phyloP scores from a whole-genome alignment of 2,888 invertebrate species.

The Melanostoma scalare region DNA sequence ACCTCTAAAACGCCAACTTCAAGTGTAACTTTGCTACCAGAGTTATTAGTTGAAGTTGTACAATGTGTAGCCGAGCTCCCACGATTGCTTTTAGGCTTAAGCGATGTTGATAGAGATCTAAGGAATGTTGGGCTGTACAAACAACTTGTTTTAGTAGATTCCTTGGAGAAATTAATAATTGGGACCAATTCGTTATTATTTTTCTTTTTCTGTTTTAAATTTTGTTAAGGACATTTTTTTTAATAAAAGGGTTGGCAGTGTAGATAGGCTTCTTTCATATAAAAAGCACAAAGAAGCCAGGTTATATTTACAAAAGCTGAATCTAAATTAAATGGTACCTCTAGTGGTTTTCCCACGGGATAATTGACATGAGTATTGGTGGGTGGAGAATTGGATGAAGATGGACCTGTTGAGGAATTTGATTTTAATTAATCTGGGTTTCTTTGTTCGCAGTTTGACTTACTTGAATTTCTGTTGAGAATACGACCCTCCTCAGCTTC shows the following conservation, averaged over 20 bases:
- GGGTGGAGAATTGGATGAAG: slow-evolving; percentile 41
- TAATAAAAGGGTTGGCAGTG: slow-evolving; percentile 38
- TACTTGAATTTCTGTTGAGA: slow-evolving; percentile 76
- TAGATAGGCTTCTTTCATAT: slow-evolving; percentile 7
- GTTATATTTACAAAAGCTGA: background rate
- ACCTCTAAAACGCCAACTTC: slow-evolving; percentile 82
- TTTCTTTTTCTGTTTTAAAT: slow-evolving; percentile 34
- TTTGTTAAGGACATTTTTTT: slow-evolving; percentile 55
- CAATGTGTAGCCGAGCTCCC: slow-evolving; percentile 78
- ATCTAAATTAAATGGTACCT: slow-evolving; percentile 83
- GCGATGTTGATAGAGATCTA: slow-evolving; percentile 80
- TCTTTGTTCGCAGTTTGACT: slow-evolving; percentile 35
- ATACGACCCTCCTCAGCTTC: slow-evolving; percentile 86
- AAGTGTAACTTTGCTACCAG: slow-evolving; percentile 81
- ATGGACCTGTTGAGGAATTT: slow-evolving; percentile 23
- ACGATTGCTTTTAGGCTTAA: slow-evolving; percentile 78
- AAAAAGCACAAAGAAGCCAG: slow-evolving; percentile 48
- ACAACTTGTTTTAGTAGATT: slow-evolving; percentile 79
- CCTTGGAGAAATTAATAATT: slow-evolving; percentile 72
- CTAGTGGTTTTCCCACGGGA: slow-evolving; percentile 91
- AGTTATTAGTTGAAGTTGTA: slow-evolving; percentile 78
- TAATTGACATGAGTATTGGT: slow-evolving; percentile 83
- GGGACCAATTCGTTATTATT: slow-evolving; percentile 65
- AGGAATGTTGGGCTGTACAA: slow-evolving; percentile 80
- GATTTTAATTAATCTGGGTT: background rate